Evolutionary conservation across 2,797 vertebrate genomes (phyloP).

Genomic region (Anniella stebbinsi): DNA sequence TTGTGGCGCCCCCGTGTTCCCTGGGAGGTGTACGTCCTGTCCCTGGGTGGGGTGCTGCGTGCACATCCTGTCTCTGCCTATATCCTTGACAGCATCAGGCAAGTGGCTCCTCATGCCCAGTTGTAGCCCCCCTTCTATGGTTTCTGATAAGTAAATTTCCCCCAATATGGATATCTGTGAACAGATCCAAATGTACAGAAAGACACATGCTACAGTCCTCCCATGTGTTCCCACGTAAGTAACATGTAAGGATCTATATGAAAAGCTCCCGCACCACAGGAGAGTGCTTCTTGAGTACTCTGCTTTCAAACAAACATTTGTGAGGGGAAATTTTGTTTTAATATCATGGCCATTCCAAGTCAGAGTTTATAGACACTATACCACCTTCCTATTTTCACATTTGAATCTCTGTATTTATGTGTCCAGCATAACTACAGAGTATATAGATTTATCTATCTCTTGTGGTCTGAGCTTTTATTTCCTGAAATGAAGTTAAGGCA

Average conservation of each 20-base stretch:
- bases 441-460: neutral
- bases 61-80: too few relatives aligned
- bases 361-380: neutral
- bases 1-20: too few relatives aligned
- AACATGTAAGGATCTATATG: neutral
- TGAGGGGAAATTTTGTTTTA: neutral
- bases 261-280: neutral
- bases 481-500: neutral
- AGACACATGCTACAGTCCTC: neutral
- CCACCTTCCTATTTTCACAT: neutral
- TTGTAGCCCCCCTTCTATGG: too few relatives aligned
- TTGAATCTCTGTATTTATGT: neutral
- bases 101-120: too few relatives aligned
- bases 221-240: neutral
- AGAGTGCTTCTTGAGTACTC: neutral
- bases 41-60: too few relatives aligned
- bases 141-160: too few relatives aligned
- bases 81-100: too few relatives aligned
- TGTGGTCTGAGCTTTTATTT: neutral
- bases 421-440: neutral
- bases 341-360: neutral
- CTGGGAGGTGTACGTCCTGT: too few relatives aligned
- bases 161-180: neutral
- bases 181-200: neutral
- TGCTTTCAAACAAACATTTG: neutral